A percentile compares a stretch with the other conserved stretches of the same genome.
Evolutionary conservation across 2,797 vertebrate genomes (phyloP).

Genomic region (Aulostomus chinensis): DNA sequence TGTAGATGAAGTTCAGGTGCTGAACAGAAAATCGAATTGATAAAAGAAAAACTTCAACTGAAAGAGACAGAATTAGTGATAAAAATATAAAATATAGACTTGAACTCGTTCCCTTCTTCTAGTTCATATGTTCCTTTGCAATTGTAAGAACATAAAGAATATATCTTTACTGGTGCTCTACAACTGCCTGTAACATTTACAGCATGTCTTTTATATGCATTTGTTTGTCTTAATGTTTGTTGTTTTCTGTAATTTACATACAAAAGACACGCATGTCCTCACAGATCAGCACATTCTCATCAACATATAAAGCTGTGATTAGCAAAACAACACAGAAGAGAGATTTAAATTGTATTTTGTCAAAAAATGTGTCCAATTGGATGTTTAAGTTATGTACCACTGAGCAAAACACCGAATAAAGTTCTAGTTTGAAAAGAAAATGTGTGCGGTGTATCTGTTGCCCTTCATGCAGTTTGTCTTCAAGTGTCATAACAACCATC

Average conservation of each 20-base stretch:
- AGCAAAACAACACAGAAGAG: constrained; percentile 43
- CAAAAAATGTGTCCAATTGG: constrained; percentile 59
- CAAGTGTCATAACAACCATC: too few species aligned
- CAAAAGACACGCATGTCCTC: constrained; percentile 47
- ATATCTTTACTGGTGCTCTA: constrained; percentile 71
- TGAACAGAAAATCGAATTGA: too few species aligned
- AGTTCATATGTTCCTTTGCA: constrained; percentile 39
- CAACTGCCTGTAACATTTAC: constrained; percentile 72
- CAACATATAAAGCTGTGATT: constrained; percentile 63
- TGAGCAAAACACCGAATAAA: constrained; percentile 77
- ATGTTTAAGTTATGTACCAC: constrained; percentile 70
- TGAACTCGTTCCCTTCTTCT: constrained; percentile 33
- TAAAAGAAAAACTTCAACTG: constrained; percentile 6
- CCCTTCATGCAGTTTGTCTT: too few species aligned
- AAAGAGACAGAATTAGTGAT: constrained; percentile 7
- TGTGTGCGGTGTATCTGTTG: constrained; percentile 4
- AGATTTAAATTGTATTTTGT: constrained; percentile 54
- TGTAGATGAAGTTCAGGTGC: too few species aligned
- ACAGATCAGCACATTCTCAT: constrained; percentile 53
- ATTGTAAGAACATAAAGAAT: constrained; percentile 47
- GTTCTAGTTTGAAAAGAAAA: constrained; percentile 65
- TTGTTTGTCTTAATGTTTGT: constrained; percentile 68
- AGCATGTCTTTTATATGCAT: constrained; percentile 61
- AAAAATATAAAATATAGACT: constrained; percentile 20
- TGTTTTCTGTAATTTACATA: constrained; percentile 66